Evolutionary conservation across 2,797 vertebrate genomes (phyloP), one percentile per base, ranked within the genome.

Genomic region (Kryptolebias ocellatus): DNA sequence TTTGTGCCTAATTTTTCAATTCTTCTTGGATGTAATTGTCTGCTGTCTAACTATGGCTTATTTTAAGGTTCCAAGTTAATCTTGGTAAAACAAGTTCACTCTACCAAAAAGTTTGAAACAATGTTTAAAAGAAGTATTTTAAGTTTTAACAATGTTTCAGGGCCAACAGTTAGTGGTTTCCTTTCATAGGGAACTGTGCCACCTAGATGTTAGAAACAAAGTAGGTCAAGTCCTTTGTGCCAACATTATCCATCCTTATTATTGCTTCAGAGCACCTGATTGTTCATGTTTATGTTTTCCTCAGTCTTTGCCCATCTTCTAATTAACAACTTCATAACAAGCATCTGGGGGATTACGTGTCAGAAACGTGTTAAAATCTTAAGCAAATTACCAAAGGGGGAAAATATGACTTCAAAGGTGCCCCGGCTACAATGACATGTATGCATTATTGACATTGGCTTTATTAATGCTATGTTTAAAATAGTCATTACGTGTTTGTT

Each of bases 131-230:
- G 1, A 11, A 52, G 37, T 39, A 2, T 16, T 16, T 28, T 20
- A 29, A 29, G 5, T 14, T 53, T 53, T 28, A 16, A 53, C 24
- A 53, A 29, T 15, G 5, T 28, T 28, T 27, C 15, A 27, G 1
- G 6, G 50, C 12, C 5, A 14, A 12, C 20, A 52, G 49, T 20
- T 2, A 51, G n/a, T 51, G 18, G 2, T 51, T 51, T 8, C 11
- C 66, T 11, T 7, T 20, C 29, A 31, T 64, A 24, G 20, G 2
- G 59, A 45, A 47, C 46, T 64, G 37, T 45, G 46, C 28, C 17
- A 70, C 69, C 62, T 73, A 28, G 34, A 67, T 59, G 31, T 58
- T 59, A 16, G 42, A 24, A 57, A 20, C 50, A 54, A 81, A 81
- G 52, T 70, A 67, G 74, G 67, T 52, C 72, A 80, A 52, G 42